A percentile compares a stretch with the other conserved stretches of the same genome.
Evolutionary conservation across 2,797 vertebrate species (phyloP).

Genomic region (Tenualosa thibaudeaui): DNA sequence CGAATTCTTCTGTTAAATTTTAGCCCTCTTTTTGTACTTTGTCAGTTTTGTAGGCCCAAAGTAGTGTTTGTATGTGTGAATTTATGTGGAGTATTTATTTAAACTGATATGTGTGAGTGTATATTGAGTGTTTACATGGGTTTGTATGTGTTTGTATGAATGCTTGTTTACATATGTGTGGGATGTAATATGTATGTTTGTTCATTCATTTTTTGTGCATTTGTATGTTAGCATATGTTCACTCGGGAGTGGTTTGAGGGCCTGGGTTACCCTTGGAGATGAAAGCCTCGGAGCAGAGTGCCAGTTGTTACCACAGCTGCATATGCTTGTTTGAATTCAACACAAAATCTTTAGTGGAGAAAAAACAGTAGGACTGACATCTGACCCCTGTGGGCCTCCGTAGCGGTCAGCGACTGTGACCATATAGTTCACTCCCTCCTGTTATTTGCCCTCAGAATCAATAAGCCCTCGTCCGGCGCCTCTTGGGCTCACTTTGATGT

Average conservation of each 20-base stretch:
- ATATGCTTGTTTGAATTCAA: conserved; percentile 71
- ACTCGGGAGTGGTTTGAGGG: neutral
- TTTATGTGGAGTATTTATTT: neutral
- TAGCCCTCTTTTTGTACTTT: neutral
- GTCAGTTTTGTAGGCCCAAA: neutral
- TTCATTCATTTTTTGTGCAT: conserved; percentile 22
- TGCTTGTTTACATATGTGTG: neutral
- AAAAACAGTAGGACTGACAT: conserved; percentile 65
- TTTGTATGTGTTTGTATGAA: neutral
- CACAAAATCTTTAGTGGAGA: conserved; percentile 62
- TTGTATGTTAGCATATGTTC: neutral
- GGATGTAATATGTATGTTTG: neutral
- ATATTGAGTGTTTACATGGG: neutral
- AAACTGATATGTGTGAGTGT: neutral
- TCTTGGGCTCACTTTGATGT: conserved; percentile 52
- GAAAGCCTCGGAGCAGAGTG: neutral
- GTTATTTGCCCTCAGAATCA: conserved; percentile 70
- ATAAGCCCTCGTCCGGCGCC: conserved; percentile 55
- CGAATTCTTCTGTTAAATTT: neutral
- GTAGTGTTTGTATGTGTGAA: neutral
- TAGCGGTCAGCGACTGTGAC: conserved; percentile 67
- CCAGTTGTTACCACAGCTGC: conserved; percentile 71
- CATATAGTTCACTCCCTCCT: conserved; percentile 52
- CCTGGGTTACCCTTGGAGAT: neutral
- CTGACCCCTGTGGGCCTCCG: conserved; percentile 69